Evolutionary conservation across 2,888 invertebrate genomes (phyloP).

Genomic region (Sesia apiformis): DNA sequence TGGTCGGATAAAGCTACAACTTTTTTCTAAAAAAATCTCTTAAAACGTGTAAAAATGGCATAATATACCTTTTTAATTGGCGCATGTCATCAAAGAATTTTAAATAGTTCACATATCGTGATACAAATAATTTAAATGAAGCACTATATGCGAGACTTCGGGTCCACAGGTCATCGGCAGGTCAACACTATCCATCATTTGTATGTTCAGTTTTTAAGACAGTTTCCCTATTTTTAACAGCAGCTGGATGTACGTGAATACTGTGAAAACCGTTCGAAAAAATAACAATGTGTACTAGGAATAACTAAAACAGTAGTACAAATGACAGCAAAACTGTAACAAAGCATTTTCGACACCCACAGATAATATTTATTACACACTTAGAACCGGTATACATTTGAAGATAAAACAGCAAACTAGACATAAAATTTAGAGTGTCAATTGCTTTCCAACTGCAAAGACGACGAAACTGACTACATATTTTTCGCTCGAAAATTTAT

Average conservation of each 20-base stretch:
- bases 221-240: too few species aligned
- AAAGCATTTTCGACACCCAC: constrained; percentile 32
- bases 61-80: too few species aligned
- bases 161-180: too few species aligned
- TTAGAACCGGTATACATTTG: constrained; percentile 18
- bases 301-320: constrained; percentile 18
- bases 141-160: too few species aligned
- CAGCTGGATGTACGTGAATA: background rate
- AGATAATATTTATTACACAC: constrained; percentile 23
- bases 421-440: background rate
- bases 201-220: too few species aligned
- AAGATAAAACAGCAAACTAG: constrained; percentile 13
- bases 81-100: too few species aligned
- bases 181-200: too few species aligned
- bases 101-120: too few species aligned
- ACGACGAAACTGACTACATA: constrained; percentile 1
- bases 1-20: too few species aligned
- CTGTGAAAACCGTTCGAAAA: background rate
- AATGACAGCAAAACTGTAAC: constrained; percentile 26
- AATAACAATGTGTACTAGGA: background rate
- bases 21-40: too few species aligned
- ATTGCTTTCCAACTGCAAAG: constrained; percentile 5
- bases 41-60: too few species aligned
- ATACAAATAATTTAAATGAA: too few species aligned
- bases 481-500: background rate